These are phyloP conservation scores for Acanthococcus lagerstroemiae DNA, from an alignment of 2,888 invertebrate species.

Conservation along the genomic window DNA sequence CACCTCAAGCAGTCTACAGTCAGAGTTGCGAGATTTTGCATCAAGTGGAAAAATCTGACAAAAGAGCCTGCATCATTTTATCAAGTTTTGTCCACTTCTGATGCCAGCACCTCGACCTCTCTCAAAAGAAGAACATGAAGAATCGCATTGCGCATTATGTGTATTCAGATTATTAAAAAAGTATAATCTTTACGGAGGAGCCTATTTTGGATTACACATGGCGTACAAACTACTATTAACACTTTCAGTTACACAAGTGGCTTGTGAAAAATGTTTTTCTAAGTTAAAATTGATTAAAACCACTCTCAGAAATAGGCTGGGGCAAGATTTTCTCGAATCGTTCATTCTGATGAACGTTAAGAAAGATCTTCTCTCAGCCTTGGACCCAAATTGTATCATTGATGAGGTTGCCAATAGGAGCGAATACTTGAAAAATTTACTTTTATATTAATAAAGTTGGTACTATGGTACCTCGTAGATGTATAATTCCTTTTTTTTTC, in stretches of 20 bases:
- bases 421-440: background rate
- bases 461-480: no score
- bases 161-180: background rate
- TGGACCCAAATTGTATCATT: background rate
- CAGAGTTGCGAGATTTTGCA: background rate
- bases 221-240: slow-evolving; percentile 1
- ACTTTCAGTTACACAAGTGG: slow-evolving; percentile 3
- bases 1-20: background rate
- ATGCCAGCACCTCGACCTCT: background rate
- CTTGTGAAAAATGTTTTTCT: background rate
- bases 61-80: background rate
- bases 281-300: background rate
- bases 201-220: background rate
- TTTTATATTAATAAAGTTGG: background rate
- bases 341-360: slow-evolving; percentile 1
- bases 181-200: background rate
- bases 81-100: background rate
- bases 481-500: no score
- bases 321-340: background rate
- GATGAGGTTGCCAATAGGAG: background rate
- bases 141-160: background rate
- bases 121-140: background rate
- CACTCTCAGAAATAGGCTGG: background rate
- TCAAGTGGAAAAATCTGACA: background rate
- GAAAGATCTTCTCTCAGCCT: slow-evolving; percentile 1